phyloP scores from a whole-genome alignment of 2,888 invertebrate genomes.

The Heliconius cydno region DNA sequence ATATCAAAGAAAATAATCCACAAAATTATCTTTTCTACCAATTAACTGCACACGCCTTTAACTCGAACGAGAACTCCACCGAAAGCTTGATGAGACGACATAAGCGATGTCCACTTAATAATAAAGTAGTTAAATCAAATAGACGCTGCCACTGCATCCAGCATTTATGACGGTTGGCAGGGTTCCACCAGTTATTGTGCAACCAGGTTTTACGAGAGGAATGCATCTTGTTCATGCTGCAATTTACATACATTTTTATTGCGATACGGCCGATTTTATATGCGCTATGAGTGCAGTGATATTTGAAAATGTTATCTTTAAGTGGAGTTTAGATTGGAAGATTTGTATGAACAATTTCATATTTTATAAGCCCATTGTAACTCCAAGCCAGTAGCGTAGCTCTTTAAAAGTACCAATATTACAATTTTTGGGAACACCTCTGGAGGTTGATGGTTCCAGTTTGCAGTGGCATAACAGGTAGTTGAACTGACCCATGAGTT shows the following conservation, averaged over 20 bases:
- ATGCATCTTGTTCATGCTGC: slow-evolving; percentile 45
- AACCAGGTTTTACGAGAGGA: slow-evolving; percentile 44
- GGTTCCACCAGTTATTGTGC: slow-evolving; percentile 54
- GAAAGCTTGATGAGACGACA: slow-evolving; percentile 28
- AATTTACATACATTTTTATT: slow-evolving; percentile 27
- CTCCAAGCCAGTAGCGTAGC: neutral
- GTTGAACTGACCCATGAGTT: too few species aligned
- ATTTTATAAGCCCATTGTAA: neutral
- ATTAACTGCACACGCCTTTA: neutral
- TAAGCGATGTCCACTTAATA: slow-evolving; percentile 48
- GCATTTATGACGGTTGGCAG: slow-evolving; percentile 66
- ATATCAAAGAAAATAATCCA: neutral
- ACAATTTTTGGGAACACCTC: too few species aligned
- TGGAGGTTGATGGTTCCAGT: too few species aligned
- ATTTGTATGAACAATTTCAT: neutral
- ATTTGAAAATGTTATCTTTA: slow-evolving; percentile 10
- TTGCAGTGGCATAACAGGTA: too few species aligned
- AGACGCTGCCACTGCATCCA: slow-evolving; percentile 59
- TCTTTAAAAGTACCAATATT: too few species aligned
- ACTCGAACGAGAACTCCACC: neutral
- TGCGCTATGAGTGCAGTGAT: slow-evolving; percentile 10
- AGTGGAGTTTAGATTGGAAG: neutral
- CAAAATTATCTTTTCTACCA: neutral
- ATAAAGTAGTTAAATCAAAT: slow-evolving; percentile 55
- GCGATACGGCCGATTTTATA: slow-evolving; percentile 12